phyloP scores from a whole-genome alignment of 2,888 invertebrate species.

The Drosophila meridiana region DNA sequence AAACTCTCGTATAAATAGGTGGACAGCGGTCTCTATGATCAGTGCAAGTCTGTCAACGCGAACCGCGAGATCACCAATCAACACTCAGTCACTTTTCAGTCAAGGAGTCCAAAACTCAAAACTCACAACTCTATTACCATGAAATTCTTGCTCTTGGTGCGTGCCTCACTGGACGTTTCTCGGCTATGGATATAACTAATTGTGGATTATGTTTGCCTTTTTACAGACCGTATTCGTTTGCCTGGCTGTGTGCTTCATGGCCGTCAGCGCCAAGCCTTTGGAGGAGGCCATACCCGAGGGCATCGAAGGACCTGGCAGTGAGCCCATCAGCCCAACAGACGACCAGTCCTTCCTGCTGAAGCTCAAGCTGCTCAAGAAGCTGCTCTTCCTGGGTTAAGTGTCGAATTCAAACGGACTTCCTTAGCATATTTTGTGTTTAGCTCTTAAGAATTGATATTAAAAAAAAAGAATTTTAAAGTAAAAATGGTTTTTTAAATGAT shows the following conservation, averaged over 20 bases:
- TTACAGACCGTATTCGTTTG: conserved; percentile 77
- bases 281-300: conserved; percentile 82
- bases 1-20: conserved; percentile 71
- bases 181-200: conserved; percentile 44
- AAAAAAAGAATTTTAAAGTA: conserved; percentile 23
- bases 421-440: conserved; percentile 52
- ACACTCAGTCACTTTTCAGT: conserved; percentile 19
- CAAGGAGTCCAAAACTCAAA: conserved; percentile 19
- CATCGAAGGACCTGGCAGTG: conserved; percentile 75
- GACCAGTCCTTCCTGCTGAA: conserved; percentile 79
- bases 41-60: conserved; percentile 76
- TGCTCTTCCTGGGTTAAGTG: conserved; percentile 76
- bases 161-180: conserved; percentile 29
- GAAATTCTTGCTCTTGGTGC: conserved; percentile 82
- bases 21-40: conserved; percentile 64
- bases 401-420: conserved; percentile 19
- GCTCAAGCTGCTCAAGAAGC: conserved; percentile 78
- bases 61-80: conserved; percentile 62
- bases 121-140: conserved; percentile 53
- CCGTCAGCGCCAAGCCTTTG: conserved; percentile 75
- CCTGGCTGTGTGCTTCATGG: conserved; percentile 69
- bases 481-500: not conserved
- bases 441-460: conserved; percentile 33
- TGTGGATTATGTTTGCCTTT: conserved; percentile 27
- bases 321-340: conserved; percentile 73